These are phyloP conservation scores for Candoia aspera DNA, from an alignment of 2,113 vertebrate species.

Conservation along the genomic window DNA sequence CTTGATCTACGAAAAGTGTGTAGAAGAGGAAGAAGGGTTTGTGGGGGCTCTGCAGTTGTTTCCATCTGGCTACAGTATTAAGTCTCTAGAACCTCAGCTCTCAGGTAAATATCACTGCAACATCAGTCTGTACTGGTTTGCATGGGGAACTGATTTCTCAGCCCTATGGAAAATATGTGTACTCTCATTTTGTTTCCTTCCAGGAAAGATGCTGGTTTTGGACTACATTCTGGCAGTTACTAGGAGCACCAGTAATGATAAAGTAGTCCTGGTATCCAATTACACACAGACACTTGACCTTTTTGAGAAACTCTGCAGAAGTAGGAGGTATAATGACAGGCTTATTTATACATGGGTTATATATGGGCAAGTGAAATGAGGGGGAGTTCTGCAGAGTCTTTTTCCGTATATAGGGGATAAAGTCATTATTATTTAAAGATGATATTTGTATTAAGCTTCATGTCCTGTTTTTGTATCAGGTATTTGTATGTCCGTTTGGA, in stretches of 20 bases:
- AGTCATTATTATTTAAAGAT: background rate
- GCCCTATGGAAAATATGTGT: background rate
- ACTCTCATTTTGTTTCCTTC: background rate
- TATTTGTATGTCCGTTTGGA: conserved; percentile 95
- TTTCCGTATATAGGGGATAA: background rate
- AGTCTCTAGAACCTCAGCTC: conserved; percentile 90
- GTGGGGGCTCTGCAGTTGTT: conserved; percentile 86
- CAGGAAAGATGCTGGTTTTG: conserved; percentile 96
- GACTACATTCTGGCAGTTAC: conserved; percentile 96
- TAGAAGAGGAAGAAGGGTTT: conserved; percentile 90
- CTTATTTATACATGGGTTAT: background rate
- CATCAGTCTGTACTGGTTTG: background rate
- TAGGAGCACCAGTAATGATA: conserved; percentile 85
- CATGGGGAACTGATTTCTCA: background rate
- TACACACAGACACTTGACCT: conserved; percentile 97
- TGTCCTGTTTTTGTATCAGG: conserved; percentile 65
- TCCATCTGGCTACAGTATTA: conserved; percentile 84
- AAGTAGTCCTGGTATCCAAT: conserved; percentile 97
- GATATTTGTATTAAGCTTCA: background rate
- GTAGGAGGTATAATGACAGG: conserved; percentile 78
- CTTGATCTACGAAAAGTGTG: conserved; percentile 93
- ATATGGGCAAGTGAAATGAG: background rate
- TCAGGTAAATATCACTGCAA: conserved; percentile 80
- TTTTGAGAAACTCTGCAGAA: conserved; percentile 94
- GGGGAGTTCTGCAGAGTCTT: background rate